Percentiles rank a stretch among this genome's conserved stretches.
These are phyloP conservation scores for Nannobrachium achirus DNA, from an alignment of 2,113 vertebrate species.

Conservation along the genomic window DNA sequence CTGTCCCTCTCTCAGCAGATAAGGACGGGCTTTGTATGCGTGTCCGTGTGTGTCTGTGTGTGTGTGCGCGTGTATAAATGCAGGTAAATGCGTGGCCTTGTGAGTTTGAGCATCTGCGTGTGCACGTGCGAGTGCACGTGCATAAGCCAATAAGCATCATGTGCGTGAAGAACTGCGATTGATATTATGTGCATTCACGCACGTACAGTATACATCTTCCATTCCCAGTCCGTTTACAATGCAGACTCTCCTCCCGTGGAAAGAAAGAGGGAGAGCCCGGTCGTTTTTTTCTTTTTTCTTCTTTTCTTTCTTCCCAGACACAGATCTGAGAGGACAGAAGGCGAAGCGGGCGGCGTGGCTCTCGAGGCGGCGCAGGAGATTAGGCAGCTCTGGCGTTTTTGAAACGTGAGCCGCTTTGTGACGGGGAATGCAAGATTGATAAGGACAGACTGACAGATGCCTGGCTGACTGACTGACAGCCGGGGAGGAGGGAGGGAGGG, in stretches of 20 bases:
- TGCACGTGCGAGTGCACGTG: too few relatives aligned
- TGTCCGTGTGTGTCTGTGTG: conserved; percentile 21
- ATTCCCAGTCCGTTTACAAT: background rate
- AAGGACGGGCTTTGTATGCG: conserved; percentile 1
- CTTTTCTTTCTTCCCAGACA: conserved; percentile 23
- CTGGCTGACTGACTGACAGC: conserved; percentile 54
- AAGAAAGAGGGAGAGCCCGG: too few relatives aligned
- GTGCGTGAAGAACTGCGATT: too few relatives aligned
- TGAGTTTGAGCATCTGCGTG: too few relatives aligned
- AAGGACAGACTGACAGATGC: conserved; percentile 40
- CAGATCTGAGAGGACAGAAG: conserved; percentile 28
- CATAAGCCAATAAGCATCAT: too few relatives aligned
- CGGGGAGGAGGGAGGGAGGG: conserved; percentile 26
- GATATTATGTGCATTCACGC: too few relatives aligned
- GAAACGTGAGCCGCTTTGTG: conserved; percentile 71
- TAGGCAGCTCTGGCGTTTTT: conserved; percentile 51
- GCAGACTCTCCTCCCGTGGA: background rate
- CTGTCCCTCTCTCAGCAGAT: conserved; percentile 35
- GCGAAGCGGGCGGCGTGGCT: background rate
- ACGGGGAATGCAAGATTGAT: conserved; percentile 56
- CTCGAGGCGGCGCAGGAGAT: conserved; percentile 47
- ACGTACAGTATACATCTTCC: background rate
- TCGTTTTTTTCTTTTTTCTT: background rate
- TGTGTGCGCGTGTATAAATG: conserved; percentile 14
- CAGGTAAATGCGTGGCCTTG: too few relatives aligned